These are phyloP conservation scores for Centroberyx gerrardi DNA, from an alignment of 2,797 vertebrate species.

Conservation along the genomic window DNA sequence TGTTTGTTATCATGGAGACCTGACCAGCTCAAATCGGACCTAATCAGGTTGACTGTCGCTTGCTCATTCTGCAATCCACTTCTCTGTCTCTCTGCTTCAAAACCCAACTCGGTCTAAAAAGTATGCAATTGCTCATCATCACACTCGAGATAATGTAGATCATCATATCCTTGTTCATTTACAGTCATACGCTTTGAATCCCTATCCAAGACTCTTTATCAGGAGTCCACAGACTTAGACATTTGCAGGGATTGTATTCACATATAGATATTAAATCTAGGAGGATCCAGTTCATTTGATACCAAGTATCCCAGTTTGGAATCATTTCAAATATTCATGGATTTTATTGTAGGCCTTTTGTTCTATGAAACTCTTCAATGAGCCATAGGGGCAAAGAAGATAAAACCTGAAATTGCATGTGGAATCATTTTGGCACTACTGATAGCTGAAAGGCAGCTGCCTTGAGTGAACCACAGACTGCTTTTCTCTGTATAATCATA, in stretches of 20 bases:
- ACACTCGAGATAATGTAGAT: neutral
- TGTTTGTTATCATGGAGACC: constrained; percentile 68
- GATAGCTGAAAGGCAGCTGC: neutral
- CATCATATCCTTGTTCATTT: neutral
- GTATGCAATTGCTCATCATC: too few species aligned
- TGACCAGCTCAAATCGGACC: constrained; percentile 59
- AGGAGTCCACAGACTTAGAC: too few species aligned
- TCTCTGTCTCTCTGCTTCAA: constrained; percentile 21
- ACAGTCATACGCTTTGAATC: neutral
- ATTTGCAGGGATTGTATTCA: too few species aligned
- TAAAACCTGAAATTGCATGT: neutral
- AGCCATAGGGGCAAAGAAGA: neutral
- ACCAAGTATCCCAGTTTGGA: too few species aligned
- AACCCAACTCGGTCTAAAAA: neutral
- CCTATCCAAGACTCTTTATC: too few species aligned
- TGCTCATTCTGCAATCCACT: constrained; percentile 35
- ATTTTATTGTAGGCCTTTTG: neutral
- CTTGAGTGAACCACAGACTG: neutral
- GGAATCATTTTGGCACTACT: neutral
- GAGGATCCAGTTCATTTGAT: neutral
- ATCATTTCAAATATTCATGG: neutral
- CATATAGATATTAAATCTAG: too few species aligned
- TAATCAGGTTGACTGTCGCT: constrained; percentile 52
- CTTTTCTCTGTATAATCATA: neutral
- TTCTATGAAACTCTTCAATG: neutral